A percentile compares a stretch with the other conserved stretches of the same genome.
Conservation (phyloP, 2,113 vertebrate genomes). For the Cariama cristata region DNA sequence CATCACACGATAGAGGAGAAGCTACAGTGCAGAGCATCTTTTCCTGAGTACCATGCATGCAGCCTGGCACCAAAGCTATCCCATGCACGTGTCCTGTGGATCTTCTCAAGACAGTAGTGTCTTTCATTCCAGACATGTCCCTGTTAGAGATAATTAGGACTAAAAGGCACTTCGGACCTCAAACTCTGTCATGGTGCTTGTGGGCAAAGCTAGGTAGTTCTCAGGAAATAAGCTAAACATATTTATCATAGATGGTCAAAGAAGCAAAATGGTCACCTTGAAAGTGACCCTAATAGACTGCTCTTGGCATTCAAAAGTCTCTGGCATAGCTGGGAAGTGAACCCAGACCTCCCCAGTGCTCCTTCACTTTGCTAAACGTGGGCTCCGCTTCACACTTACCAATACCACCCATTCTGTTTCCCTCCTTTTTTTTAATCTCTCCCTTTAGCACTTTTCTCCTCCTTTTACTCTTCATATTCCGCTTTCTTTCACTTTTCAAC, state of each 20-base stretch:
- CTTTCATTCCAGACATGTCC: not conserved
- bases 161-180: not conserved
- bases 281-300: not conserved
- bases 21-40: not conserved
- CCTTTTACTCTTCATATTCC: constrained; percentile 30
- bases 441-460: constrained; percentile 14
- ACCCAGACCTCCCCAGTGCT: not conserved
- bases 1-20: not conserved
- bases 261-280: not conserved
- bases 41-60: not conserved
- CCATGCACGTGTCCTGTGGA: not conserved
- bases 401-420: constrained; percentile 15
- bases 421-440: not conserved
- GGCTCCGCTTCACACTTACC: constrained; percentile 6
- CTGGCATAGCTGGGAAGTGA: not conserved
- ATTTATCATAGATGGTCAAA: not conserved
- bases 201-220: not conserved
- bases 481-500: constrained; percentile 28
- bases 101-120: not conserved
- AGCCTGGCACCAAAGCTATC: not conserved
- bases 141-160: not conserved
- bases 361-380: not conserved
- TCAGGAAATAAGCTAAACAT: not conserved
- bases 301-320: not conserved
- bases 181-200: not conserved